Base-by-base conservation (phyloP, 2,888 invertebrate genomes). In the Drepanosiphum platanoidis region DNA sequence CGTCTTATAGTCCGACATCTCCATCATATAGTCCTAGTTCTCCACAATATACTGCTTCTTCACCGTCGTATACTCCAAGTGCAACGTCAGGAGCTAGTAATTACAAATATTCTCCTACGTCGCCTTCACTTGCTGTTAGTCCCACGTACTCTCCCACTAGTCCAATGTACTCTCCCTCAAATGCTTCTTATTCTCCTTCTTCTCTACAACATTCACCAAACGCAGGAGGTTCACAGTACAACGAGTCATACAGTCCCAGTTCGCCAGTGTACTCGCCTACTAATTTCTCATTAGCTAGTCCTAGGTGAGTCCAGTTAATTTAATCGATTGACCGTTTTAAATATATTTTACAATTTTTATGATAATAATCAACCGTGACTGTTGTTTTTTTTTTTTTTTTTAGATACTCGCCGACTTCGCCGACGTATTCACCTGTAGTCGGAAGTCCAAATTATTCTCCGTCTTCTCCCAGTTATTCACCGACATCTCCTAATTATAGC, bases 91-190 rank as follows among this genome's bases (percentile, higher is more conserved):
- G 88, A 87, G 88, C 52, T 89, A 90, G 77, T 0, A 92, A 92
- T n/a, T 94, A 94, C 0, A 91, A 93, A 83, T 96, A 96, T 89
- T 95, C 95, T 0, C 97, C 97, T 0, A 95, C 95, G 0, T 95
- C 95, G 96, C 0, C 94, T 93, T 83, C 96, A 95, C 89, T 94
- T 95, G 1, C 97, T 96, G 0, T 94, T 22, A 77, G 84, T 87
- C 97, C 96, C 0, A 94, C 94, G 88, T 97, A 97, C 90, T 94
- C 95, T 2, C 96, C 96, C 3, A 94, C 95, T 0, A 95, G 94
- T 87, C 95, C 94, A 0, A 93, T 92, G 89, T 95, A 95, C 89
- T 95, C 95, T 0, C 95, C 95, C 1, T 94, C 95, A 86, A 92
- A 94, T 88, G 93, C 87, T 36, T 87, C 87, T 68, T 87, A 94